Evolutionary conservation across 2,888 invertebrate genomes (phyloP), one percentile per base, ranked within the genome.

Genomic region (Junonia oenone): DNA sequence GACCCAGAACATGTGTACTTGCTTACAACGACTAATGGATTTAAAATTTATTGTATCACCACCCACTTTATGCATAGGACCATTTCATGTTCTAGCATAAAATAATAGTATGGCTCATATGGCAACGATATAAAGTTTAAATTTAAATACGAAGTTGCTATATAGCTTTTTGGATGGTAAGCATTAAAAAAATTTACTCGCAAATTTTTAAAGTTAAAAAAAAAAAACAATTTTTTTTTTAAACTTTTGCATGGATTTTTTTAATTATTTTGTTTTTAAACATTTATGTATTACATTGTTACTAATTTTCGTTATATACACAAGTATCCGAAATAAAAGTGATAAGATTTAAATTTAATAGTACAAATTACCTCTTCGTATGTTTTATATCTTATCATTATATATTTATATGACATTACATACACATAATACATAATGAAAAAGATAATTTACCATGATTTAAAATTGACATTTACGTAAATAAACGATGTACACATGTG

Each of bases 41-140:
- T 88, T 86, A 84, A 86, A 89, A 90, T 90, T 89, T 90, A 90
- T 90, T 81, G 73, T 76, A 74, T 74, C 68, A 69, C 81, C 81
- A 79, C 86, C 88, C 80, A 86, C 83, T 85, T 81, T 76, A 64
- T 62, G 61, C 48, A 52, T 33, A 29, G 55, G 57, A 65, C 66
- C 56, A 64, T 2, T 9, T 40, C 51, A 19, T 40, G 6, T n/a
- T n/a, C n/a, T 11, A n/a, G 6, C 53, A 33, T 19, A 19, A 31
- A 45, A n/a, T 29, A 48, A 26, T n/a, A 17, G 2, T 13, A 26
- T 43, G 26, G 13, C 26, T 43, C 6, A 17, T 43, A 13, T 43
- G 1, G 2, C 8, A 43, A 26, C 14, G 26, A 8, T 1, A 26
- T 43, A 43, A 4, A 13, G 43, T n/a, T 43, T 2, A 43, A 6